Base-by-base conservation (phyloP, 2,113 vertebrate genomes). In the Miniopterus natalensis region DNA sequence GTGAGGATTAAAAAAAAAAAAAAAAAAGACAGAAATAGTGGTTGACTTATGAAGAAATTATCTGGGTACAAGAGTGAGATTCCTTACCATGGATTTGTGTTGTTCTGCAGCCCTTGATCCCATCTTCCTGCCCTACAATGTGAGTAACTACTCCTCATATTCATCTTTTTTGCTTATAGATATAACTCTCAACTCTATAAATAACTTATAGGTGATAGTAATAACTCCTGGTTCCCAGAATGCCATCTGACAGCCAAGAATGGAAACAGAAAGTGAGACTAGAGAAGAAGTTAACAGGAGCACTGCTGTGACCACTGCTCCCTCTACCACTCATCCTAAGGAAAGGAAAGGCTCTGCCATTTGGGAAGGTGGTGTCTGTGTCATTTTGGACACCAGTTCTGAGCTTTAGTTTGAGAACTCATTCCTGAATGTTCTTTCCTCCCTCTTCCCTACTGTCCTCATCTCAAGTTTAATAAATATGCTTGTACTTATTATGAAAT, bases 401-500 rank as follows among this genome's bases (percentile, higher is more conserved):
- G 79, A 86, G 92, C 78, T 47, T 65, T 87, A 65, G 84, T 79
- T 74, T 80, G 78, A 89, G 65, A 77, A 95, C 40, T 81, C 75
- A n/a, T 70, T 74, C 90, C 80, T 65, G 51, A 74, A 27, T 66
- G 89, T 95, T 95, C 92, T 96, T 97, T 83, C 84, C 92, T 94
- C 73, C 57, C 59, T 89, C 73, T 89, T 75, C 61, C 80, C 89
- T 84, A 11, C 71, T 95, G 65, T 53, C 80, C 59, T 97, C 92
- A 75, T 96, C 84, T 95, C 78, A 29, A 95, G 91, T 74, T 95
- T 92, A 94, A 94, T 97, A 84, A 94, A 93, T 92, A 96, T 91
- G 93, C 88, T 95, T 94, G 79, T 96, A 80, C 86, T 91, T 96
- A 90, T 75, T 96, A 95, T 93, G 90, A 97, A 96, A 94, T 96